Conservation (phyloP, 1,140 invertebrate genomes). For the Pseudomyrmex sp. region DNA sequence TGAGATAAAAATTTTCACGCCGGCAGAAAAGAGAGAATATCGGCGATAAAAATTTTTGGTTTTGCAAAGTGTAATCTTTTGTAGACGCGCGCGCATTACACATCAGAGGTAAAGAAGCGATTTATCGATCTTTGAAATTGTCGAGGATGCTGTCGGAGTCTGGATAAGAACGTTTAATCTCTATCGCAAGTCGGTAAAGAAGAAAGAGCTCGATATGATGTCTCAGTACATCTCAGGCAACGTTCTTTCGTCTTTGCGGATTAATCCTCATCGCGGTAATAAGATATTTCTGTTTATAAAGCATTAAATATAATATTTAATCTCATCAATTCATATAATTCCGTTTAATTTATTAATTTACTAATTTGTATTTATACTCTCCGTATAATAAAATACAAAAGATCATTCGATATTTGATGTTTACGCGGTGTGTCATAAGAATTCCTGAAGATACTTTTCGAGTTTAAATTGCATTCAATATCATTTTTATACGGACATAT, state of each 20-base stretch:
- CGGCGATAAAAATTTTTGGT: too few relatives aligned
- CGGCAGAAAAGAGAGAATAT: too few relatives aligned
- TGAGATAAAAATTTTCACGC: too few relatives aligned
- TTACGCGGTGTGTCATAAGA: too few relatives aligned
- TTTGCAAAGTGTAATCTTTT: background rate
- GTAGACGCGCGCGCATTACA: background rate
- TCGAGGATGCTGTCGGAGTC: background rate
- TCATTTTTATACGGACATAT: too few relatives aligned
- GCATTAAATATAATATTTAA: background rate
- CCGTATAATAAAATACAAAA: background rate
- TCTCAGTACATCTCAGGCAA: background rate
- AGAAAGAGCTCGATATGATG: background rate
- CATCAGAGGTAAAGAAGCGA: background rate
- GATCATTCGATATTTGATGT: too few relatives aligned
- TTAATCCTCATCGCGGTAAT: background rate
- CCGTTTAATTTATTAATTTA: background rate
- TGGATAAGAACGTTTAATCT: conserved; percentile 29
- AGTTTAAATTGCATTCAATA: too few relatives aligned
- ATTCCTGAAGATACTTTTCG: too few relatives aligned
- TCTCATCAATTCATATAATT: background rate
- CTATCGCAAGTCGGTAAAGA: conserved; percentile 47
- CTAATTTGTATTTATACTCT: background rate
- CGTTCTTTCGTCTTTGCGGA: background rate
- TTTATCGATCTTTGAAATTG: conserved; percentile 42
- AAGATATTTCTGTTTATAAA: background rate